A percentile compares a stretch with the other conserved stretches of the same genome.
These are phyloP conservation scores for Podarcis siculus DNA, from an alignment of 2,797 vertebrate genomes.

Conservation along the genomic window DNA sequence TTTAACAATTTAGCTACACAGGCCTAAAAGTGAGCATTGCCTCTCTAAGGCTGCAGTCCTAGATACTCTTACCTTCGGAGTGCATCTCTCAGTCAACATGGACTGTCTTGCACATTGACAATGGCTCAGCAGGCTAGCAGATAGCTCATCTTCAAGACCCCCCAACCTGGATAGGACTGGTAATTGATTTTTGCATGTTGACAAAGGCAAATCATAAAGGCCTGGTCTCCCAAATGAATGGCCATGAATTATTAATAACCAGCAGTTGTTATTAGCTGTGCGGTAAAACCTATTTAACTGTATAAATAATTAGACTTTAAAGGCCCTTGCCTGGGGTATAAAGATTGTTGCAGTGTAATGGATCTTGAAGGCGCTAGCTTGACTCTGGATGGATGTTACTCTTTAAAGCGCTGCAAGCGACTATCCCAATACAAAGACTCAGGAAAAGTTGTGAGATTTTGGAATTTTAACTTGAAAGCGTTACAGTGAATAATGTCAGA, in stretches of 20 bases:
- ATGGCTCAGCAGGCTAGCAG: slow-evolving; percentile 29
- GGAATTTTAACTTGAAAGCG: no score
- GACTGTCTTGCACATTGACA: background rate
- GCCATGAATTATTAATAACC: background rate
- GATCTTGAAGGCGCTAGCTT: background rate
- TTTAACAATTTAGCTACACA: slow-evolving; percentile 36
- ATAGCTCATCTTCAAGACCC: slow-evolving; percentile 12
- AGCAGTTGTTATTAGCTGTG: background rate
- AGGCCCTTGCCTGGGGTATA: background rate
- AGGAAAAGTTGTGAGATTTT: background rate
- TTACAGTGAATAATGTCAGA: no score
- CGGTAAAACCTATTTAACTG: background rate
- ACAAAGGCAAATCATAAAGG: background rate
- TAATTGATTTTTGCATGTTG: background rate
- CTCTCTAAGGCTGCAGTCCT: background rate
- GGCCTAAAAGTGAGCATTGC: background rate
- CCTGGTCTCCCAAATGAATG: background rate
- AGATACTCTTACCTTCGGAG: background rate
- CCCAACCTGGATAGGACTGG: background rate
- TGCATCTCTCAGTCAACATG: background rate
- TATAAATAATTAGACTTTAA: background rate
- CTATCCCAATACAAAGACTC: background rate
- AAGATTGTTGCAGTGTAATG: background rate
- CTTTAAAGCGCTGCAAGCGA: background rate
- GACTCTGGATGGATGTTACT: background rate